A percentile compares a stretch with the other conserved stretches of the same genome.
phyloP scores from a whole-genome alignment of 2,888 invertebrate species.

The Podabrus alpinus region DNA sequence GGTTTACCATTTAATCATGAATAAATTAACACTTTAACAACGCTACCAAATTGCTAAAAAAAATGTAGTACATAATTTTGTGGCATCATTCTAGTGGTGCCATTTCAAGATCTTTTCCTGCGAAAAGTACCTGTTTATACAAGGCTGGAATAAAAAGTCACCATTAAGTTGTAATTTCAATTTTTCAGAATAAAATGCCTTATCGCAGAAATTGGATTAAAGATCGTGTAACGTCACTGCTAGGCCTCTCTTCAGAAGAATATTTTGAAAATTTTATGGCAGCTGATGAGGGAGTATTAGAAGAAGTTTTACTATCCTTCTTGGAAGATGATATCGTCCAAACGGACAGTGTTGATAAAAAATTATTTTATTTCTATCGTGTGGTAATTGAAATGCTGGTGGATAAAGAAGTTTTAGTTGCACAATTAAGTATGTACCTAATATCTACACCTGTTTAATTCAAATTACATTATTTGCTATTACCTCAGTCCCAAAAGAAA shows the following conservation, averaged over 20 bases:
- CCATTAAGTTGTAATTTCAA: too few species aligned
- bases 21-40: too few species aligned
- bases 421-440: slow-evolving; percentile 64
- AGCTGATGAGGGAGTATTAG: slow-evolving; percentile 58
- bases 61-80: too few species aligned
- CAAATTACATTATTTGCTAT: slow-evolving; percentile 14
- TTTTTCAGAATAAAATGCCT: slow-evolving; percentile 5
- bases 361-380: slow-evolving; percentile 69
- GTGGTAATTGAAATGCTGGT: slow-evolving; percentile 73
- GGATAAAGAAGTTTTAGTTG: slow-evolving; percentile 73
- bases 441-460: background rate
- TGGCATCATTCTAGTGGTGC: too few species aligned
- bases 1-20: too few species aligned
- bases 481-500: slow-evolving; percentile 40
- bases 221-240: slow-evolving; percentile 62
- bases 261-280: slow-evolving; percentile 65
- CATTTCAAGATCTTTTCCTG: too few species aligned
- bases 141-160: too few species aligned
- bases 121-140: too few species aligned
- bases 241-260: slow-evolving; percentile 62
- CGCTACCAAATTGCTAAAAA: too few species aligned
- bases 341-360: slow-evolving; percentile 59
- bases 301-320: slow-evolving; percentile 59
- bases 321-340: slow-evolving; percentile 60
- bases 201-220: slow-evolving; percentile 72